A percentile compares a stretch with the other conserved stretches of the same genome.
Conservation (phyloP, 1,140 invertebrate genomes). For the Sarcophaga bullata region DNA sequence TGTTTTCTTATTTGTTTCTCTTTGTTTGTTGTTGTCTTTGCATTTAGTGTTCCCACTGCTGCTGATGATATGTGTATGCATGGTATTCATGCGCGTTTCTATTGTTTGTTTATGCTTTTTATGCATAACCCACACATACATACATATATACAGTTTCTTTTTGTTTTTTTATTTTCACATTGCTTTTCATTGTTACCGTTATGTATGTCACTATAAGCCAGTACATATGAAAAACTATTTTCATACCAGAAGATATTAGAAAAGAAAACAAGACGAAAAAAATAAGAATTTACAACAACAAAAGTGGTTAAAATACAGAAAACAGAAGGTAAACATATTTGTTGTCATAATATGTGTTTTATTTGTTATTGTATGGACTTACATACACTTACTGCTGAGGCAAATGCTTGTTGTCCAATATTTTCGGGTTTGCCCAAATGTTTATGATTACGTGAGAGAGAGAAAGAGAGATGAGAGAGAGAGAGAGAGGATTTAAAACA, state of each 20-base stretch:
- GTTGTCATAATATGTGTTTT: neutral
- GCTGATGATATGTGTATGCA: neutral
- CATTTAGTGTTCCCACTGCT: neutral
- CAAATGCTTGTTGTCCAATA: neutral
- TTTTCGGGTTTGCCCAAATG: neutral
- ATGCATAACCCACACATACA: too few relatives aligned
- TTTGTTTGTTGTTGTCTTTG: too few relatives aligned
- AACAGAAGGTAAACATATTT: constrained; percentile 26
- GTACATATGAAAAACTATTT: neutral
- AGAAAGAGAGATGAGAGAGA: too few relatives aligned
- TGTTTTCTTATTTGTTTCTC: neutral
- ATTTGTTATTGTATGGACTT: neutral
- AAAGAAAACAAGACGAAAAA: neutral
- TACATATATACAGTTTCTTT: too few relatives aligned
- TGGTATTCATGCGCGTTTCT: neutral
- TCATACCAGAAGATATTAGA: neutral
- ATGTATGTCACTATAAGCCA: constrained; percentile 8
- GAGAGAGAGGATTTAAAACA: neutral
- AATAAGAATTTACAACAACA: too few relatives aligned
- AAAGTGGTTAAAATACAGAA: too few relatives aligned
- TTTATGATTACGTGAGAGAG: neutral
- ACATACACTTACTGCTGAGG: too few relatives aligned
- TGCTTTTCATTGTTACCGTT: neutral
- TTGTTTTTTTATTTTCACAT: neutral
- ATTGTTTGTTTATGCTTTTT: neutral